Percentiles rank a stretch among this genome's conserved stretches.
Conservation (phyloP, 2,888 invertebrate species). For the Eugnorisma glareosa region DNA sequence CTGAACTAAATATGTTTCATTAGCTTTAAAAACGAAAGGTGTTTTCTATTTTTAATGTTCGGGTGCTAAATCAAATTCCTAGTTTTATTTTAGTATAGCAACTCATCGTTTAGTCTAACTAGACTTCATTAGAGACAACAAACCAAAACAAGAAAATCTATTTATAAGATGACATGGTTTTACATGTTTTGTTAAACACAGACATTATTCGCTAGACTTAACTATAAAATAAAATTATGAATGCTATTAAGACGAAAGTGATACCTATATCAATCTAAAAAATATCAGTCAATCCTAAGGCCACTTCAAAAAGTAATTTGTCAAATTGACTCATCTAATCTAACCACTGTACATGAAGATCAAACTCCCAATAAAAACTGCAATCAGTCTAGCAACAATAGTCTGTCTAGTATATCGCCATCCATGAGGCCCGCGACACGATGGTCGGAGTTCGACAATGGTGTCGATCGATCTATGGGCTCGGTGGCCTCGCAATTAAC, state of each 20-base stretch:
- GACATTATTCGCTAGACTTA: too few relatives aligned
- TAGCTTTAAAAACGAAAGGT: constrained; percentile 26
- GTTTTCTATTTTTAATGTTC: constrained; percentile 32
- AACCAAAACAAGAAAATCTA: background rate
- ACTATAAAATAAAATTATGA: background rate
- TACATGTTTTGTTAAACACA: too few relatives aligned
- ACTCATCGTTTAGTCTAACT: constrained; percentile 7
- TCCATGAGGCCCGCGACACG: constrained; percentile 65
- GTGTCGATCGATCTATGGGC: constrained; percentile 74
- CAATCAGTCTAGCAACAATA: constrained; percentile 52
- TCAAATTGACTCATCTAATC: background rate
- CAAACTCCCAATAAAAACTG: constrained; percentile 31
- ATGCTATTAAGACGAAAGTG: background rate
- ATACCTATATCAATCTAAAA: background rate
- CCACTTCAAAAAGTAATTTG: background rate
- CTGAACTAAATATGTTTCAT: constrained; percentile 35
- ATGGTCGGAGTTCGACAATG: constrained; percentile 70
- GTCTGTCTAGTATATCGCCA: constrained; percentile 29
- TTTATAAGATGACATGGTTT: background rate
- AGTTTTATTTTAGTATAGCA: constrained; percentile 18
- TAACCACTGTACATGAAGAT: background rate
- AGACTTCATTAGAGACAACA: background rate
- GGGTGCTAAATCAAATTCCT: constrained; percentile 25
- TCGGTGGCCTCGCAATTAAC: constrained; percentile 83
- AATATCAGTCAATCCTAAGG: background rate